Evolutionary conservation across 37 sponge, comb jelly and placozoan genomes (phyloP).

Genomic region (Haliclona indistincta): DNA sequence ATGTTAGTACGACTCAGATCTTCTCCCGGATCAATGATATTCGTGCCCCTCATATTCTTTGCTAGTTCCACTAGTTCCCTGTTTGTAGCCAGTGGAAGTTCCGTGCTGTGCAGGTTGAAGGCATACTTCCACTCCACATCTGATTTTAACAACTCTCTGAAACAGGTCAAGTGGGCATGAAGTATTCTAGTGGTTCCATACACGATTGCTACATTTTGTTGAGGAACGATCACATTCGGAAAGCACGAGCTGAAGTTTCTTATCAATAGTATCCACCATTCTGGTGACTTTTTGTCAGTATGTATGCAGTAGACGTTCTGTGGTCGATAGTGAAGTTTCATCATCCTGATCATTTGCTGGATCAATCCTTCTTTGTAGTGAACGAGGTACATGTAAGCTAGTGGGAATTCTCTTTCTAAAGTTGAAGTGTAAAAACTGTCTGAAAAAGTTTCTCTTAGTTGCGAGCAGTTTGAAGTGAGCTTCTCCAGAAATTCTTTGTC

Average conservation of each 20-base stretch:
- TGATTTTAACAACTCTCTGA: neutral
- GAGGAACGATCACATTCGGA: neutral
- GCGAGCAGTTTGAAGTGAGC: neutral
- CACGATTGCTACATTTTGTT: neutral
- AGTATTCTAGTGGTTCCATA: neutral
- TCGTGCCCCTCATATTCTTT: neutral
- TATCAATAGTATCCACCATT: neutral
- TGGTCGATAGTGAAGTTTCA: neutral
- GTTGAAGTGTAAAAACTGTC: neutral
- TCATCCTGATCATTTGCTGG: neutral
- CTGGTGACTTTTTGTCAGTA: constrained; percentile 1
- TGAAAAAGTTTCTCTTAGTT: neutral
- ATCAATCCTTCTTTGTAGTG: neutral
- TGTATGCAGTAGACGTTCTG: constrained; percentile 4
- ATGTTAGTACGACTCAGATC: neutral
- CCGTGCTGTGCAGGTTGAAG: neutral
- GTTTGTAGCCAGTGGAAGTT: neutral
- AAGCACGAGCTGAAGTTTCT: neutral
- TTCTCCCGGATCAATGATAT: neutral
- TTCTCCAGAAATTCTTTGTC: neutral
- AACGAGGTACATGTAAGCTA: neutral
- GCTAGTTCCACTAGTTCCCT: neutral
- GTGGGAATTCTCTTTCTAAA: neutral
- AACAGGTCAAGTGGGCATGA: neutral
- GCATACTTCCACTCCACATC: neutral